Conservation (phyloP, 2,797 vertebrate genomes). For the Parotocinclus haroldoi region DNA sequence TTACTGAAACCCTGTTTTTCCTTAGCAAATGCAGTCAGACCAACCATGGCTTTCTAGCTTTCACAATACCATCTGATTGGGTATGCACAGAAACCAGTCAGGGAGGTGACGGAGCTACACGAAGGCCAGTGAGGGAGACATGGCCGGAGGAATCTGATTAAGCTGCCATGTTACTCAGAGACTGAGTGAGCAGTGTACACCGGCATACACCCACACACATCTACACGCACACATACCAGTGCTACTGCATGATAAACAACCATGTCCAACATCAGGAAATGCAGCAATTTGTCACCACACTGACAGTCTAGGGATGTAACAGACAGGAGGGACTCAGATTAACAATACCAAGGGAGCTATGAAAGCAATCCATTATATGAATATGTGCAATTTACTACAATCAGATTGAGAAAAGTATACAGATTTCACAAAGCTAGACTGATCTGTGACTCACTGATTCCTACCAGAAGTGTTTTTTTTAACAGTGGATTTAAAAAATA, state of each 20-base stretch:
- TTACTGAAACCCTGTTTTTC: background rate
- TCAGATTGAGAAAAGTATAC: no score
- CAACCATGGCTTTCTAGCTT: slow-evolving; percentile 54
- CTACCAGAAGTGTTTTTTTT: no score
- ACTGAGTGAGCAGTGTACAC: slow-evolving; percentile 14
- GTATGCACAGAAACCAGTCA: slow-evolving; percentile 64
- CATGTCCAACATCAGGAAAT: background rate
- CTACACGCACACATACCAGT: background rate
- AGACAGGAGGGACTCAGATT: no score
- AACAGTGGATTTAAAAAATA: no score
- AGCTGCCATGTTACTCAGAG: slow-evolving; percentile 61
- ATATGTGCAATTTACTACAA: no score
- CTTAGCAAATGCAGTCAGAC: slow-evolving; percentile 40
- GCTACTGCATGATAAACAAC: background rate
- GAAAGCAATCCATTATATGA: no score
- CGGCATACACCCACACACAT: slow-evolving; percentile 9
- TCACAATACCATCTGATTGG: slow-evolving; percentile 62
- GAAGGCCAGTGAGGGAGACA: slow-evolving; percentile 51
- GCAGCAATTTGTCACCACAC: no score
- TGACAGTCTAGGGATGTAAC: no score
- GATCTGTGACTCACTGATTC: no score
- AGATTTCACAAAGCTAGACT: no score
- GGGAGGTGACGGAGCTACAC: slow-evolving; percentile 57
- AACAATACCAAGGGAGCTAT: no score
- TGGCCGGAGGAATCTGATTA: slow-evolving; percentile 61